Conservation (phyloP, 2,888 invertebrate genomes). For the Isoperla grammatica region DNA sequence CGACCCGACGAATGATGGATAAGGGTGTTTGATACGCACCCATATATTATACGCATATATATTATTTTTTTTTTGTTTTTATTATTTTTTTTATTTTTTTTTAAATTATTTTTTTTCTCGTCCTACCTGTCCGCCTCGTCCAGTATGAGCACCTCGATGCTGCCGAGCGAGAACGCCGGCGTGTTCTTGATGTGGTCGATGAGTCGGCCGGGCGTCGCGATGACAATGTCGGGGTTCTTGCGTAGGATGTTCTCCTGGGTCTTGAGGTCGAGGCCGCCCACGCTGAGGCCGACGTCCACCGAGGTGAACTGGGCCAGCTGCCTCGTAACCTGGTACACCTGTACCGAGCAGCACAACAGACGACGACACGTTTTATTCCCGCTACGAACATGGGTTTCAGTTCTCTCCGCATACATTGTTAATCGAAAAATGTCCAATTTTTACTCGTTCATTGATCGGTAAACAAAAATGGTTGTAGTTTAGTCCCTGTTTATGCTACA, state of each 20-base stretch:
- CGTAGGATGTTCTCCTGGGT: constrained; percentile 71
- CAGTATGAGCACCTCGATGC: constrained; percentile 80
- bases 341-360: background rate
- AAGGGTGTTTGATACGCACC: too few relatives aligned
- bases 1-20: too few relatives aligned
- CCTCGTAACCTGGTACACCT: constrained; percentile 86
- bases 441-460: too few relatives aligned
- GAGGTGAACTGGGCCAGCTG: constrained; percentile 84
- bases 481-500: too few relatives aligned
- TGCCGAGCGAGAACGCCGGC: constrained; percentile 82
- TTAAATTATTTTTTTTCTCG: too few relatives aligned
- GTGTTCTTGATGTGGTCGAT: constrained; percentile 97
- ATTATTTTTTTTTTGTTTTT: too few relatives aligned
- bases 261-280: constrained; percentile 84
- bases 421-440: too few relatives aligned
- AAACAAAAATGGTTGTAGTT: too few relatives aligned
- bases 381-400: too few relatives aligned
- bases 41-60: too few relatives aligned
- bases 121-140: constrained; percentile 75
- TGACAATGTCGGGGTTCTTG: constrained; percentile 91
- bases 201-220: constrained; percentile 96
- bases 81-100: too few relatives aligned
- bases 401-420: too few relatives aligned
- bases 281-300: constrained; percentile 75
- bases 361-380: background rate